Base-by-base conservation (phyloP, 2,113 vertebrate species). In the Toxotes jaculatrix region DNA sequence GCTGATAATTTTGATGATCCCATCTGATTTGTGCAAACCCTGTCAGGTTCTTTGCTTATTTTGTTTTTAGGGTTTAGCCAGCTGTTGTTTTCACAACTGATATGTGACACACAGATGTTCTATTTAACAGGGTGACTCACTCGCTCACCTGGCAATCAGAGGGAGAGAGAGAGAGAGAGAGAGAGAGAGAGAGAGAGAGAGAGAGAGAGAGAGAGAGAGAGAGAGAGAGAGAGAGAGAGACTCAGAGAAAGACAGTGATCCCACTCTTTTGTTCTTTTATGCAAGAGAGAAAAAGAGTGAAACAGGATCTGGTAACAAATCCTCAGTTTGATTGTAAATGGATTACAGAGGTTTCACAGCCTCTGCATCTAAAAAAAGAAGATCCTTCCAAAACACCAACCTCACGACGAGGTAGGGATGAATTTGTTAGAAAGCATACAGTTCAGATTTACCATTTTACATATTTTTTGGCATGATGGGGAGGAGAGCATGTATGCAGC, bases 91-190 rank as follows among this genome's bases (percentile, higher is more conserved):
- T 88, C 77, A 85, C 85, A 80, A 72, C 45, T 53, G 78, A 91
- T 87, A 78, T 59, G 72, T 80, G 76, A 82, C 72, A 80, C 86
- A 89, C 88, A 90, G 80, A 92, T 92, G 92, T 92, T 93, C 86
- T 82, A 71, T 87, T 90, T 79, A 86, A 81, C 84, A 90, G 79
- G 74, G 47, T 90, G 88, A 91, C 53, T 91, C 88, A 89, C 59
- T 87, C 53, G 4, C 78, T 87, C 76, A 87, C 87, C 79, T 79
- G 63, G 62, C 53, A 65, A 76, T 73, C 68, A 73, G 55, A 73
- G 70, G 74, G 56, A 42, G 23, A 36, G 65, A 71, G 32, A 8
- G 14, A 57, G 9, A 19, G 23, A 51, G 19, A 66, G 40, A 59
- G 42, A 63, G 51, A 38, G 65, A 83, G 47, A 62, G 72, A 65